phyloP scores from a whole-genome alignment of 1,140 invertebrate genomes.

The Nephotettix cincticeps region DNA sequence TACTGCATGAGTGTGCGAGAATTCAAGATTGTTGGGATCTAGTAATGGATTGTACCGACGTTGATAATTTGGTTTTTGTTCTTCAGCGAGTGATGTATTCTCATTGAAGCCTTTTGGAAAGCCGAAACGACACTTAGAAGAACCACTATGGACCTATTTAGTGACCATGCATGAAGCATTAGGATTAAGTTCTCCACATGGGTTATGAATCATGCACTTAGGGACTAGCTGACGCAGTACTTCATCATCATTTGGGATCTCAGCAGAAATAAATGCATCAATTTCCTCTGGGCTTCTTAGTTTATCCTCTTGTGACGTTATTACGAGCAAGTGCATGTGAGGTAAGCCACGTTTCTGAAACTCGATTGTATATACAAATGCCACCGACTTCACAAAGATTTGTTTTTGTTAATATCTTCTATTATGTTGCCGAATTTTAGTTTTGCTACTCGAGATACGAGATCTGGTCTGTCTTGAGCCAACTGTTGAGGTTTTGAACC shows the following conservation, averaged over 20 bases:
- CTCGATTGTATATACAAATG: background rate
- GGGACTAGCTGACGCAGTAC: background rate
- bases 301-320: background rate
- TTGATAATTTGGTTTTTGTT: background rate
- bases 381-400: background rate
- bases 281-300: background rate
- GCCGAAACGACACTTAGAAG: background rate
- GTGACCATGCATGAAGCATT: background rate
- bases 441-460: background rate
- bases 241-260: background rate
- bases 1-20: background rate
- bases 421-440: background rate
- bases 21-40: background rate
- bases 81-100: background rate
- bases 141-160: background rate
- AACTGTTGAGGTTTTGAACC: background rate
- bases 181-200: background rate
- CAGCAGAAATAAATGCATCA: background rate
- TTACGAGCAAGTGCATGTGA: background rate
- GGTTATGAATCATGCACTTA: background rate
- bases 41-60: background rate
- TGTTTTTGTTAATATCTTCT: background rate
- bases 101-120: background rate
- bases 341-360: conserved; percentile 2
- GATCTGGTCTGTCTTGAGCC: background rate